A percentile compares a stretch with the other conserved stretches of the same genome.
Evolutionary conservation across 2,888 invertebrate genomes (phyloP).

Genomic region (Aspidapion aeneum): DNA sequence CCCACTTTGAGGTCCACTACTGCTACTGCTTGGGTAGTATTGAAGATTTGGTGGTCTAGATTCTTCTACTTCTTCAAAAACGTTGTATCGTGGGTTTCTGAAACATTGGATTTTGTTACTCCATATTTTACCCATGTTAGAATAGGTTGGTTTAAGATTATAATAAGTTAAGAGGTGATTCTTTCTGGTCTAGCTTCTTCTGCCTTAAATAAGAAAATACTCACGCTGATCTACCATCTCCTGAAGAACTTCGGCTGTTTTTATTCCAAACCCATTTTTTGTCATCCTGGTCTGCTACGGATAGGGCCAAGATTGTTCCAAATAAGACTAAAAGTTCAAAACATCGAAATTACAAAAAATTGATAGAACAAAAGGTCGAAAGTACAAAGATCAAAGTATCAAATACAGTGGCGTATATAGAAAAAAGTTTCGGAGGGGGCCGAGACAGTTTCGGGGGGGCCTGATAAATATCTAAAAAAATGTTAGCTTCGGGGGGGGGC

Average conservation of each 20-base stretch:
- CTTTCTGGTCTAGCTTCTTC: no score
- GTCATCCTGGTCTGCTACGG: constrained; percentile 36
- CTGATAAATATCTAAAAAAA: no score
- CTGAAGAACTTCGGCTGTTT: constrained; percentile 20
- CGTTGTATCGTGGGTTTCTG: constrained; percentile 17
- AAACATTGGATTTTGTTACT: background rate
- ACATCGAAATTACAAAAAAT: no score
- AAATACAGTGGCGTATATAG: no score
- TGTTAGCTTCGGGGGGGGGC: no score
- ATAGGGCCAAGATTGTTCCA: constrained; percentile 21
- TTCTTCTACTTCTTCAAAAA: constrained; percentile 18
- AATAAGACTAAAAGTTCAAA: constrained; percentile 25
- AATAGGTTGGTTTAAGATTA: background rate
- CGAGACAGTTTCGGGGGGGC: no score
- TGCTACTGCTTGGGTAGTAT: constrained; percentile 3
- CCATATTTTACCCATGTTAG: background rate
- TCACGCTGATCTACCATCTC: background rate
- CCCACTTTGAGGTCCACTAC: background rate
- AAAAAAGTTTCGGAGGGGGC: no score
- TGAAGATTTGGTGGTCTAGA: constrained; percentile 9
- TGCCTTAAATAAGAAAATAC: no score
- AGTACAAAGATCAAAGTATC: no score
- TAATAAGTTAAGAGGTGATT: no score
- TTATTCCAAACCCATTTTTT: constrained; percentile 50
- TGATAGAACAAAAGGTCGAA: no score